Evolutionary conservation across 2,888 invertebrate genomes (phyloP).

Genomic region (Hydrotaea diabolus): DNA sequence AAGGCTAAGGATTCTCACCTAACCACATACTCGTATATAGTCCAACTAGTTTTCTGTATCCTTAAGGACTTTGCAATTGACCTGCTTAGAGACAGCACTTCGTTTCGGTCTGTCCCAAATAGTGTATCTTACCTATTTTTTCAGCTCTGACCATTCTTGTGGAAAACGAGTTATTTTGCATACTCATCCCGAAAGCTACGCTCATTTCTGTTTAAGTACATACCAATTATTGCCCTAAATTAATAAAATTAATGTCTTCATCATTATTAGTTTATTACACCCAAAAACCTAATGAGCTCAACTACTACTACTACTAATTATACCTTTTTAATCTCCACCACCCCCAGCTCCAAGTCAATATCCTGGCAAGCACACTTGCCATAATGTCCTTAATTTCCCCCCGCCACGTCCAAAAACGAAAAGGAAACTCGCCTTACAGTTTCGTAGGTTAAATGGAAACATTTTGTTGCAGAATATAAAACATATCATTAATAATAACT

Average conservation of each 20-base stretch:
- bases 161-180: too few species aligned
- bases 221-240: conserved; percentile 9
- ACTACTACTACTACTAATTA: conserved; percentile 46
- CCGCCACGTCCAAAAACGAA: background rate
- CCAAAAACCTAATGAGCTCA: background rate
- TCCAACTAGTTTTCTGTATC: too few species aligned
- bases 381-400: background rate
- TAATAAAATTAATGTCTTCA: conserved; percentile 19
- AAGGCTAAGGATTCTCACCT: too few species aligned
- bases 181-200: too few species aligned
- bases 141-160: too few species aligned
- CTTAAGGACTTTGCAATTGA: too few species aligned
- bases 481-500: conserved; percentile 64
- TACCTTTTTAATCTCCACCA: conserved; percentile 50
- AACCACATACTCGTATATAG: too few species aligned
- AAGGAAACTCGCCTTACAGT: background rate
- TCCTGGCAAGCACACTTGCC: background rate
- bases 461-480: conserved; percentile 57
- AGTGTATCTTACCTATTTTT: too few species aligned
- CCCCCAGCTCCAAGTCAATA: conserved; percentile 1
- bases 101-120: too few species aligned
- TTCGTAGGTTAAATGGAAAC: conserved; percentile 19
- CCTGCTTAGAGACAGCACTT: too few species aligned
- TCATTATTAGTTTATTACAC: conserved; percentile 8
- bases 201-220: background rate